Percentiles rank a stretch among this genome's conserved stretches.
These are phyloP conservation scores for Brachionus paranguensis DNA, from an alignment of 1,140 invertebrate genomes.

Conservation along the genomic window DNA sequence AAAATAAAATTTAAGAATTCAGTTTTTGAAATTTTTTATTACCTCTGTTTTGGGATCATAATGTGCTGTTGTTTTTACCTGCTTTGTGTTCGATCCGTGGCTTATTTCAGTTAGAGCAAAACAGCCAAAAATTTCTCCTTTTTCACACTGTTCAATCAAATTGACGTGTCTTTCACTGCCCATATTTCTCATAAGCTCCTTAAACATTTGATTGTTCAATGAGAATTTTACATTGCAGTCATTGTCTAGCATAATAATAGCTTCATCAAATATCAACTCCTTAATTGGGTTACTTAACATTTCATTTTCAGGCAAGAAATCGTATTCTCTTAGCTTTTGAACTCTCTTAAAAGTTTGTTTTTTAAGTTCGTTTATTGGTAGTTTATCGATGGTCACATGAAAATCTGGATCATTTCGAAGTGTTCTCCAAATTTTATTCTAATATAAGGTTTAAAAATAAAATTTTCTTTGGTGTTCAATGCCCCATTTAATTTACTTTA, in stretches of 20 bases:
- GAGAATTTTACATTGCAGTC: slow-evolving; percentile 63
- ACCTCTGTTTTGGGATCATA: slow-evolving; percentile 67
- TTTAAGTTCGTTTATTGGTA: neutral
- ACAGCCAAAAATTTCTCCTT: slow-evolving; percentile 65
- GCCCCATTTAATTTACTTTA: slow-evolving; percentile 30
- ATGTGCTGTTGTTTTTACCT: slow-evolving; percentile 79
- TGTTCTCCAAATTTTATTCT: slow-evolving; percentile 74
- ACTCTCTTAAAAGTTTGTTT: slow-evolving; percentile 44
- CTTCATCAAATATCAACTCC: slow-evolving; percentile 49
- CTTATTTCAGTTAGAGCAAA: slow-evolving; percentile 84
- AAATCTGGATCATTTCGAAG: slow-evolving; percentile 75
- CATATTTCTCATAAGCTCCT: slow-evolving; percentile 44
- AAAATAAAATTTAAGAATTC: neutral
- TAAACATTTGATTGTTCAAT: slow-evolving; percentile 48
- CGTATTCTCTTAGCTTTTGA: slow-evolving; percentile 63
- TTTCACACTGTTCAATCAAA: slow-evolving; percentile 65
- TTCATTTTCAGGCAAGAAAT: slow-evolving; percentile 62
- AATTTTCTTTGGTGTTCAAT: too few relatives aligned
- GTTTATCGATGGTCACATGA: slow-evolving; percentile 49
- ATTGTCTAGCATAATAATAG: slow-evolving; percentile 66
- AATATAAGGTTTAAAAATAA: too few relatives aligned
- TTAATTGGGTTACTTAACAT: slow-evolving; percentile 56
- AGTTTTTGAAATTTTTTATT: neutral
- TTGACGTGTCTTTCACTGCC: slow-evolving; percentile 71
- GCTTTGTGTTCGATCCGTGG: slow-evolving; percentile 86